A percentile compares a stretch with the other conserved stretches of the same genome.
phyloP scores from a whole-genome alignment of 2,113 vertebrate genomes.

The Psittacus erithacus region DNA sequence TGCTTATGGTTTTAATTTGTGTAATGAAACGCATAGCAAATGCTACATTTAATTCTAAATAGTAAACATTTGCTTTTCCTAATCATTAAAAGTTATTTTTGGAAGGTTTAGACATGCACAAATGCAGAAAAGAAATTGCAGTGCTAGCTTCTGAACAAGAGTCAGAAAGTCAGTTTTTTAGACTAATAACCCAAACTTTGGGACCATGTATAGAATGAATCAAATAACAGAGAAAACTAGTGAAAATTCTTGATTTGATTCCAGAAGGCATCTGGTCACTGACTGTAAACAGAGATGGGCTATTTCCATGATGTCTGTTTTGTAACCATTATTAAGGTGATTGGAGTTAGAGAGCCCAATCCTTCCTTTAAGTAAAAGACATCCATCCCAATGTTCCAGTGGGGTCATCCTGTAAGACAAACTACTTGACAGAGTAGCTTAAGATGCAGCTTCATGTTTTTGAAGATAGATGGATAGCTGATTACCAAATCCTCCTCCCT shows the following conservation, averaged over 20 bases:
- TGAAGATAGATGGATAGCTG: neutral
- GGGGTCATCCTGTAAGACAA: neutral
- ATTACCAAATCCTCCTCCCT: neutral
- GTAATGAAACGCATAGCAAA: neutral
- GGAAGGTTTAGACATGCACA: neutral
- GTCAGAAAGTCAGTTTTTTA: neutral
- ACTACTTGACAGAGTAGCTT: neutral
- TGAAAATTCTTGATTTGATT: neutral
- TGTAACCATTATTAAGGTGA: neutral
- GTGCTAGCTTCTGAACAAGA: neutral
- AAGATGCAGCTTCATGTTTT: neutral
- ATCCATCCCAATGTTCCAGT: fast-evolving
- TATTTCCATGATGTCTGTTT: neutral
- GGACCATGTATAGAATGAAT: neutral
- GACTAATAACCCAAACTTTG: neutral
- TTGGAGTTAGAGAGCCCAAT: neutral
- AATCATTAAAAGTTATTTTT: neutral
- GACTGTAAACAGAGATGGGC: neutral
- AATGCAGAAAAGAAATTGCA: neutral
- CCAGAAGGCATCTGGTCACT: neutral
- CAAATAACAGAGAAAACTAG: neutral
- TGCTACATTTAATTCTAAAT: neutral
- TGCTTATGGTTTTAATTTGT: neutral
- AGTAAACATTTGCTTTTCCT: neutral
- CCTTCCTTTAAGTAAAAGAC: neutral